Conservation (phyloP, 2,888 invertebrate species). For the Tachina grossa region DNA sequence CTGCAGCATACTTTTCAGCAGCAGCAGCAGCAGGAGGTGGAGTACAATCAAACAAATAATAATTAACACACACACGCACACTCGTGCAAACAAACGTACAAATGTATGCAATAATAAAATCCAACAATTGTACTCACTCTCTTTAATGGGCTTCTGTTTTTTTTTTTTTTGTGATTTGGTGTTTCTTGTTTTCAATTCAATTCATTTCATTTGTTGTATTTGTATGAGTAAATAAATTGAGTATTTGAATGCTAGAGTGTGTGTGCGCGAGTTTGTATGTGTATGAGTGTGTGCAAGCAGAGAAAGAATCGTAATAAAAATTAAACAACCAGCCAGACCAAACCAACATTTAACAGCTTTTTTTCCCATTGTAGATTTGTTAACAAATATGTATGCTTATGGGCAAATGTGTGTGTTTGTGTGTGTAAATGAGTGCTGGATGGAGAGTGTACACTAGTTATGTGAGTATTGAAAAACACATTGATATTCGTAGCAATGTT, state of each 20-base stretch:
- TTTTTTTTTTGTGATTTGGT: conserved; percentile 30
- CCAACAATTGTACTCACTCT: conserved; percentile 66
- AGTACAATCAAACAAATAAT: conserved; percentile 66
- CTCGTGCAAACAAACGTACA: conserved; percentile 28
- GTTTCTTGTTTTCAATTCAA: conserved; percentile 54
- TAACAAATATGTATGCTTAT: conserved; percentile 18
- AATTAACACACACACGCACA: conserved; percentile 48
- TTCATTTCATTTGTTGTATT: conserved; percentile 69
- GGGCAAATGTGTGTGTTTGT: conserved; percentile 39
- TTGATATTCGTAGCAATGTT: conserved; percentile 71
- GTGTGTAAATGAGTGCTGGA: conserved; percentile 25
- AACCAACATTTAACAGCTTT: conserved; percentile 69
- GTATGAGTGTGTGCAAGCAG: conserved; percentile 33
- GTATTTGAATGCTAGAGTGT: conserved; percentile 35
- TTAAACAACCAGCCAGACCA: conserved; percentile 54
- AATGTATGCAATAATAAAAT: conserved; percentile 54
- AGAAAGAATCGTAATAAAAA: conserved; percentile 60
- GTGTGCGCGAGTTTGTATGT: neutral
- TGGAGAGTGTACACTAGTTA: conserved; percentile 36
- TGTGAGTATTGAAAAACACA: conserved; percentile 68
- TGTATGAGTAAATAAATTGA: conserved; percentile 62
- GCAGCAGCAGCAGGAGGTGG: conserved; percentile 68
- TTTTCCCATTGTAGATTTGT: conserved; percentile 47
- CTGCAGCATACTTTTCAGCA: conserved; percentile 40
- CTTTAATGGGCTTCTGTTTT: conserved; percentile 43